Evolutionary conservation across 1,140 invertebrate genomes (phyloP).

Genomic region (Protaetia brevitarsis): DNA sequence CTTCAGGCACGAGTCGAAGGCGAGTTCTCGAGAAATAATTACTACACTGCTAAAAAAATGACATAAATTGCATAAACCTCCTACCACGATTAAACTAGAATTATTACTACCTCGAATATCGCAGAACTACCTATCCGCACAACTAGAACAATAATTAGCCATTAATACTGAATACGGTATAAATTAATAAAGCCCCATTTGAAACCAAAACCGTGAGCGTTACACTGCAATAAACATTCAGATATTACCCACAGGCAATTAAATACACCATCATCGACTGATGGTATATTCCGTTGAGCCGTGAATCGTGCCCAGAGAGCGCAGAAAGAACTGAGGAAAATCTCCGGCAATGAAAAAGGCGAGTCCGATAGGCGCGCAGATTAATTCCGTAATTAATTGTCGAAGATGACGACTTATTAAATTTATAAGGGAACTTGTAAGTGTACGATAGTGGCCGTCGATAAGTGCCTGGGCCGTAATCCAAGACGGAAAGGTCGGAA

Average conservation of each 20-base stretch:
- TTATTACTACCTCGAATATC: conserved; percentile 8
- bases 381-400: conserved; percentile 16
- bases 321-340: background rate
- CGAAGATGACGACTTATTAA: conserved; percentile 14
- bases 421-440: conserved; percentile 17
- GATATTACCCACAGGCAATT: conserved; percentile 14
- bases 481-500: conserved; percentile 5
- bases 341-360: background rate
- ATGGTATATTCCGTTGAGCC: background rate
- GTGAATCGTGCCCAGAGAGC: background rate
- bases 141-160: conserved; percentile 1
- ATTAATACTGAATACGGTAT: conserved; percentile 10
- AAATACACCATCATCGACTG: background rate
- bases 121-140: background rate
- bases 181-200: conserved; percentile 2
- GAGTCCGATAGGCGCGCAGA: background rate
- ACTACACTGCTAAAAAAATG: background rate
- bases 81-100: background rate
- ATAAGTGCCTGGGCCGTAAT: background rate
- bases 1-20: no score
- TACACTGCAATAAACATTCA: conserved; percentile 15
- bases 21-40: no score
- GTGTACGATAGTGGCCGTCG: conserved; percentile 1
- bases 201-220: background rate
- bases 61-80: background rate